phyloP scores from a whole-genome alignment of 2,113 vertebrate species.

The Sander vitreus region DNA sequence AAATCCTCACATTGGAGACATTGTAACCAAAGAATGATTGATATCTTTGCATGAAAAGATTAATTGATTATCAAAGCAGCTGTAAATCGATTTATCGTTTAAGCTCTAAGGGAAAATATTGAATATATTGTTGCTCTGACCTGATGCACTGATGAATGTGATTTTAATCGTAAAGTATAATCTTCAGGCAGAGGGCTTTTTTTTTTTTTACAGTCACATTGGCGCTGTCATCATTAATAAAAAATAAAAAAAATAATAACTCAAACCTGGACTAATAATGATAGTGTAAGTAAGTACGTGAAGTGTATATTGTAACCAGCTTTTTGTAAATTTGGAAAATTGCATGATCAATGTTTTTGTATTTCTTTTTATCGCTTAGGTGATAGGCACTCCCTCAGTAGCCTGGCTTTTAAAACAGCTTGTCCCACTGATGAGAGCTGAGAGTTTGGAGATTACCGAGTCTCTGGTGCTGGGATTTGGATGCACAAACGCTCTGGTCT shows the following conservation, averaged over 20 bases:
- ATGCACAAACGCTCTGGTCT: conserved; percentile 97
- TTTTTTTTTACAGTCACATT: too few species aligned
- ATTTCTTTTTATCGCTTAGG: conserved; percentile 78
- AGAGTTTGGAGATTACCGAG: conserved; percentile 98
- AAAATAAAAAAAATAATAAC: neutral
- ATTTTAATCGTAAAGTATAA: neutral
- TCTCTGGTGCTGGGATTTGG: conserved; percentile 97
- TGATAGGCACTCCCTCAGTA: conserved; percentile 96
- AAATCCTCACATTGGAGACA: neutral
- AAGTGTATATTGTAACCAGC: neutral
- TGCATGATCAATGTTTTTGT: neutral
- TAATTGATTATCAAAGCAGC: neutral
- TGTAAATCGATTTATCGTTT: neutral
- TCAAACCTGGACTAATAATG: neutral
- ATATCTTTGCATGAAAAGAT: neutral
- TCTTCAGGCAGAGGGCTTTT: neutral
- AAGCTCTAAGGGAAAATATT: neutral
- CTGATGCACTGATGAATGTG: neutral
- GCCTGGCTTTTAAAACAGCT: conserved; percentile 96
- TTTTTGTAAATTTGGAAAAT: neutral
- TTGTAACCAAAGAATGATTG: neutral
- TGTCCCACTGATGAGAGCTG: conserved; percentile 97
- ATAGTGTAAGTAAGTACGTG: neutral
- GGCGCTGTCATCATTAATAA: neutral
- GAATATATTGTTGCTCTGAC: neutral